These are phyloP conservation scores for Hyperoplus immaculatus DNA, from an alignment of 2,797 vertebrate genomes.

Conservation along the genomic window DNA sequence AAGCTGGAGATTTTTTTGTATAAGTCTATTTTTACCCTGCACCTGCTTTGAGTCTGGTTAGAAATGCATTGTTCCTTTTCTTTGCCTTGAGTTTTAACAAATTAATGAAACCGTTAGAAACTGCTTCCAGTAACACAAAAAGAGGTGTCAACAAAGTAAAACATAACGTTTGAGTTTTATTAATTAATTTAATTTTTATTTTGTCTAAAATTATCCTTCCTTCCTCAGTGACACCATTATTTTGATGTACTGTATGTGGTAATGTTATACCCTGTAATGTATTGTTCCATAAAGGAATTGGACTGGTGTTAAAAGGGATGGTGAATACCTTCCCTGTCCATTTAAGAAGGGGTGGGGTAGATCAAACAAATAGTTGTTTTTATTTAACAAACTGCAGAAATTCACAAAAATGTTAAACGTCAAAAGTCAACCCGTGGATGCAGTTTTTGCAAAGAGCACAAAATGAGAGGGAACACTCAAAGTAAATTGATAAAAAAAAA, in stretches of 20 bases:
- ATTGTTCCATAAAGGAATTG: neutral
- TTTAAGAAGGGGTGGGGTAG: no score
- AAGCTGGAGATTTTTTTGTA: neutral
- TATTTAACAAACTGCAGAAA: no score
- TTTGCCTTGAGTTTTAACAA: constrained; percentile 25
- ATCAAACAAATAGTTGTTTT: no score
- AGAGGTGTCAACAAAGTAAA: constrained; percentile 8
- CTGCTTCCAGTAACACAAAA: constrained; percentile 16
- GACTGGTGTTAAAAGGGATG: neutral
- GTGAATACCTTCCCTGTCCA: neutral
- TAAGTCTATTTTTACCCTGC: constrained; percentile 18
- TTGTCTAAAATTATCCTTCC: neutral
- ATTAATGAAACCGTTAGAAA: constrained; percentile 12
- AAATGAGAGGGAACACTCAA: neutral
- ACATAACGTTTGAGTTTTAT: neutral
- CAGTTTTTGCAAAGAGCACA: no score
- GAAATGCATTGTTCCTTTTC: constrained; percentile 9
- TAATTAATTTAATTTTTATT: neutral
- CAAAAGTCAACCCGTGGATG: no score
- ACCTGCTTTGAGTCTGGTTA: constrained; percentile 7
- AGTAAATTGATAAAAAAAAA: constrained; percentile 47
- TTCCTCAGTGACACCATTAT: neutral
- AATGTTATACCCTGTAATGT: neutral
- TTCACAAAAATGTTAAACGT: no score
- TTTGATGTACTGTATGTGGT: neutral